Evolutionary conservation across 2,797 vertebrate species (phyloP).

Genomic region (Podarcis lilfordi): DNA sequence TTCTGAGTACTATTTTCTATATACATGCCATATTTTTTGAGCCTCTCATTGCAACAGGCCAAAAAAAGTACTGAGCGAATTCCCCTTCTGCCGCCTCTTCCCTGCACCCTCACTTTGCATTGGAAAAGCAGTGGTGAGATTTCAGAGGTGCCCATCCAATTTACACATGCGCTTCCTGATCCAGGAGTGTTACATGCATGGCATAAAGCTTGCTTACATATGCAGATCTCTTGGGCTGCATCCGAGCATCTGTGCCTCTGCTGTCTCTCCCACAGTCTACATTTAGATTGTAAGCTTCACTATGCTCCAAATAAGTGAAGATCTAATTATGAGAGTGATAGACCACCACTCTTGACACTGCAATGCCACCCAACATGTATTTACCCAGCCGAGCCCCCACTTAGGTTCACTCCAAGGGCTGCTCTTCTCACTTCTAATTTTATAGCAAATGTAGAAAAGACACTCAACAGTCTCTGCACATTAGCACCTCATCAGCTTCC

Average conservation of each 20-base stretch:
- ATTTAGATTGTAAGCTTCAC: neutral
- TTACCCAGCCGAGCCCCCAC: conserved; percentile 80
- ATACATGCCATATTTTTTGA: neutral
- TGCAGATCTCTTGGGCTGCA: neutral
- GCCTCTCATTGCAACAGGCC: neutral
- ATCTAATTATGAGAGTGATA: conserved; percentile 64
- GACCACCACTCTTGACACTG: conserved; percentile 69
- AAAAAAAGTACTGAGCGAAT: neutral
- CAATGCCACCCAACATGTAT: conserved; percentile 81
- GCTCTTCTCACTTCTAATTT: conserved; percentile 79
- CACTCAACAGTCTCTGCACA: conserved; percentile 75
- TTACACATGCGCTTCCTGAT: neutral
- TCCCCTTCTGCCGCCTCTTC: neutral
- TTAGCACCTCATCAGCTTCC: conserved; percentile 96
- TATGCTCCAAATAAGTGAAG: conserved; percentile 28
- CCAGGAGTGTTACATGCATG: neutral
- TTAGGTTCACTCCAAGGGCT: conserved; percentile 70
- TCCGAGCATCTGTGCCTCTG: neutral
- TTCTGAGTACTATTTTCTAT: neutral
- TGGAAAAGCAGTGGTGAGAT: neutral
- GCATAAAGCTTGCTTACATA: neutral
- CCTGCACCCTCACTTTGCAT: neutral
- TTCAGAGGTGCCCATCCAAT: neutral
- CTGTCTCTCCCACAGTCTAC: neutral
- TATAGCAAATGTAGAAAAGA: conserved; percentile 80